phyloP scores from a whole-genome alignment of 2,888 invertebrate species.

The Netelia inedita region DNA sequence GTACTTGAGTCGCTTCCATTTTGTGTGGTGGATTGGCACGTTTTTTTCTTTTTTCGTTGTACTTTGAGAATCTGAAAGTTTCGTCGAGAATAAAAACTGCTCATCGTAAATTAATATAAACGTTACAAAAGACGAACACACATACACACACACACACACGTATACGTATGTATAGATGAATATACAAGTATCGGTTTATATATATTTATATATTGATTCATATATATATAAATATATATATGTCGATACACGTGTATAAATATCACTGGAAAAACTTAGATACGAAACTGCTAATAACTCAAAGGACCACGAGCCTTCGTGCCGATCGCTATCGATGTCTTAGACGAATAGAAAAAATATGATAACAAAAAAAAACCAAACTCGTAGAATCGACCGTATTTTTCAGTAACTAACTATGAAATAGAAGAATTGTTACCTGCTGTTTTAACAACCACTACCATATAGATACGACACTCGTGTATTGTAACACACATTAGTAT shows the following conservation, averaged over 20 bases:
- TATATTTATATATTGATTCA: neutral
- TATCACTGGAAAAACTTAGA: slow-evolving; percentile 9
- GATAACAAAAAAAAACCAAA: slow-evolving; percentile 58
- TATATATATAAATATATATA: neutral
- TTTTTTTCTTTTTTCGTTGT: slow-evolving; percentile 16
- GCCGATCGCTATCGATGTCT: slow-evolving; percentile 64
- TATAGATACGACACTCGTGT: slow-evolving; percentile 65
- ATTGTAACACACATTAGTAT: slow-evolving; percentile 55
- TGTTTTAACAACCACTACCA: slow-evolving; percentile 74
- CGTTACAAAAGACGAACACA: neutral
- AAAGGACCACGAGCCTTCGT: slow-evolving; percentile 49
- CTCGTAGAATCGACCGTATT: slow-evolving; percentile 80
- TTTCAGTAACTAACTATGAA: slow-evolving; percentile 77
- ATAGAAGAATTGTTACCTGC: slow-evolving; percentile 81
- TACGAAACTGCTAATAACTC: slow-evolving; percentile 35
- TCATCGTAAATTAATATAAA: slow-evolving; percentile 14
- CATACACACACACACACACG: slow-evolving; percentile 1
- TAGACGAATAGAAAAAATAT: slow-evolving; percentile 42
- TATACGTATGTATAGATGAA: neutral
- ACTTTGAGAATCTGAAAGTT: slow-evolving; percentile 41
- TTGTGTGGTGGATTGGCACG: slow-evolving; percentile 56
- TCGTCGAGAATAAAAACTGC: slow-evolving; percentile 14
- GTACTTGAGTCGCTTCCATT: slow-evolving; percentile 63
- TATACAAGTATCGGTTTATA: neutral
- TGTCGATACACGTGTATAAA: neutral